Conservation (phyloP, 2,888 invertebrate species). For the Drosophila fulvimacula region DNA sequence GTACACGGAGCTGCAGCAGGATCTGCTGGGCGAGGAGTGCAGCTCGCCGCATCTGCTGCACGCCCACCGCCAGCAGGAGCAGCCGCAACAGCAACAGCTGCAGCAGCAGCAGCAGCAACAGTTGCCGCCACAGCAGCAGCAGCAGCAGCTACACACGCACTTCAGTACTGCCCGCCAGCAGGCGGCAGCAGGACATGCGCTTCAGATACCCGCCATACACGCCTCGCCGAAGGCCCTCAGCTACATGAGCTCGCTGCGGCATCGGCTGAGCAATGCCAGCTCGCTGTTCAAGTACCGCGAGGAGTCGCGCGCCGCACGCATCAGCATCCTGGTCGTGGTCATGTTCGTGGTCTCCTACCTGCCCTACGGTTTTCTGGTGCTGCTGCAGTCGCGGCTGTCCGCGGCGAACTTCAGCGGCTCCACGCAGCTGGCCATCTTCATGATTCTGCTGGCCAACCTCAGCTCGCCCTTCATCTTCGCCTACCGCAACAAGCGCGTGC, state of each 20-base stretch:
- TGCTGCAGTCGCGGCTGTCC: conserved; percentile 82
- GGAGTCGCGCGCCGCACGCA: conserved; percentile 94
- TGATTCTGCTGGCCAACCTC: conserved; percentile 84
- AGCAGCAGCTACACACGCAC: conserved; percentile 57
- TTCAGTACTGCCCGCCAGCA: conserved; percentile 59
- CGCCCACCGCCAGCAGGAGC: conserved; percentile 49
- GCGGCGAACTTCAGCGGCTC: conserved; percentile 83
- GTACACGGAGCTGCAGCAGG: conserved; percentile 71
- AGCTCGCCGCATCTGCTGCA: conserved; percentile 79
- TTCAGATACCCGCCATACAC: conserved; percentile 84
- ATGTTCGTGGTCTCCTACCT: conserved; percentile 85
- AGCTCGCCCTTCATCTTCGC: conserved; percentile 85
- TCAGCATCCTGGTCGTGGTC: conserved; percentile 87
- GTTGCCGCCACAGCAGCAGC: conserved; percentile 43
- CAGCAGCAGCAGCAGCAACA: conserved; percentile 28
- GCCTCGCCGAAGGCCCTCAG: conserved; percentile 84
- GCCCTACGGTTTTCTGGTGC: conserved; percentile 83
- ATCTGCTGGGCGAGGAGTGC: conserved; percentile 65
- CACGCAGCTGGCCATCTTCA: conserved; percentile 83
- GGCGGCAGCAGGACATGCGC: conserved; percentile 41
- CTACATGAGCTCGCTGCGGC: conserved; percentile 90
- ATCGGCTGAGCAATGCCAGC: conserved; percentile 93
- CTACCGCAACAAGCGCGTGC: conserved; percentile 85
- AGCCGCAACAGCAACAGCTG: conserved; percentile 21
- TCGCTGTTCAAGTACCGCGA: conserved; percentile 94